Evolutionary conservation across 2,113 vertebrate species (phyloP).

Genomic region (Oryzias javanicus): DNA sequence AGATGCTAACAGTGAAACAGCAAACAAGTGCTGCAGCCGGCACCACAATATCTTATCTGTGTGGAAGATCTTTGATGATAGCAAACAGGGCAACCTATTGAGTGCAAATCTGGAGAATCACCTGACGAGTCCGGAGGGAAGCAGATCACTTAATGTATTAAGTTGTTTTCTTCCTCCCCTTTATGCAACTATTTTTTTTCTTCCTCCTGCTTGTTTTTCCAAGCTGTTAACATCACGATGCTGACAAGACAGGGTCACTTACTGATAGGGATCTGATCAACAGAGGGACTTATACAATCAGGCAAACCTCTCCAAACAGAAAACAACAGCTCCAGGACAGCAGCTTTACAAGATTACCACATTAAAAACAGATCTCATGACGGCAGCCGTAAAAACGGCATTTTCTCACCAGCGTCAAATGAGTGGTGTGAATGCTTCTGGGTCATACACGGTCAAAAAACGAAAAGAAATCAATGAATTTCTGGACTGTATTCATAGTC

Average conservation of each 20-base stretch:
- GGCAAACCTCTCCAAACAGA: constrained; percentile 18
- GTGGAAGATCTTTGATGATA: neutral
- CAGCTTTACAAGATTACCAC: constrained; percentile 43
- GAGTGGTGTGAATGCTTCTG: constrained; percentile 31
- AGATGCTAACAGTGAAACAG: neutral
- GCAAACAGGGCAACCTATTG: constrained; percentile 1
- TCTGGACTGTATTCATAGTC: neutral
- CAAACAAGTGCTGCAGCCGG: neutral
- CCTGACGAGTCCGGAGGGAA: constrained; percentile 12
- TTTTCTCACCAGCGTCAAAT: constrained; percentile 20
- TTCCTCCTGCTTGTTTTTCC: constrained; percentile 42
- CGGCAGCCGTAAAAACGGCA: constrained; percentile 36
- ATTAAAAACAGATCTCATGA: constrained; percentile 57
- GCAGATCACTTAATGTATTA: constrained; percentile 21
- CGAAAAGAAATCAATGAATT: neutral
- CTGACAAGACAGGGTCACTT: constrained; percentile 43
- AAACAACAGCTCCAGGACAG: constrained; percentile 34
- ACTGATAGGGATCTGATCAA: constrained; percentile 58
- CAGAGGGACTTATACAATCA: constrained; percentile 59
- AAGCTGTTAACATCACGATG: constrained; percentile 34
- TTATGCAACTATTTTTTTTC: constrained; percentile 37
- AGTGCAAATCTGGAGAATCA: constrained; percentile 21
- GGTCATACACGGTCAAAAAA: constrained; percentile 6
- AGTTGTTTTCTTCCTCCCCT: constrained; percentile 42
- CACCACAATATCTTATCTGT: neutral